These are phyloP conservation scores for Syncerus caffer DNA, from an alignment of 2,797 vertebrate species.

Conservation along the genomic window DNA sequence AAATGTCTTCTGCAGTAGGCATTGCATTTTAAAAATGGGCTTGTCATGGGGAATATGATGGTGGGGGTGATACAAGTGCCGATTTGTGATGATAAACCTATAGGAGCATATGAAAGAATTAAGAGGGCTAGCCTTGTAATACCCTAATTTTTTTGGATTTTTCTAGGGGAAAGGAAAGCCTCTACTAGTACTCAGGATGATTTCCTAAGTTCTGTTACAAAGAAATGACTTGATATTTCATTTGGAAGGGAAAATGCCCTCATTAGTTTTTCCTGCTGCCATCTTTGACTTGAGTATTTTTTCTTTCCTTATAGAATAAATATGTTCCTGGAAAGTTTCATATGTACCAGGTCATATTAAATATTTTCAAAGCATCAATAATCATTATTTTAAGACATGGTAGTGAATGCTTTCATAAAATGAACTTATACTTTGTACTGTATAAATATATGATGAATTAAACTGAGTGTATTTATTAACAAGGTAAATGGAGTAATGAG, in stretches of 20 bases:
- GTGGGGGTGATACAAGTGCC: not conserved
- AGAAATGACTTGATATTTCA: not conserved
- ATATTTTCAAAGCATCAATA: slow-evolving; percentile 20
- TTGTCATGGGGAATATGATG: not conserved
- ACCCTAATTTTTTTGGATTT: not conserved
- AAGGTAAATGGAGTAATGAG: not conserved
- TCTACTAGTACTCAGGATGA: not conserved
- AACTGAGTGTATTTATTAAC: slow-evolving; percentile 19
- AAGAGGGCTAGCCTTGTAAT: not conserved
- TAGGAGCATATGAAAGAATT: not conserved
- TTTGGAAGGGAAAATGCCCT: not conserved
- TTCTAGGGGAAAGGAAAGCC: slow-evolving; percentile 29
- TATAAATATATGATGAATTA: slow-evolving; percentile 10
- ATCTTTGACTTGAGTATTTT: slow-evolving; percentile 24
- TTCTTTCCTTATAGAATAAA: slow-evolving; percentile 14
- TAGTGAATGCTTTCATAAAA: slow-evolving; percentile 19
- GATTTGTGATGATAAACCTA: not conserved
- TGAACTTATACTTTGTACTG: not conserved
- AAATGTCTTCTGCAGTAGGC: not conserved
- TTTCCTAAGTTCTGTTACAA: not conserved
- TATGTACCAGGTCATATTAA: not conserved
- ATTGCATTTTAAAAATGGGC: not conserved
- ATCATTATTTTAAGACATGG: not conserved
- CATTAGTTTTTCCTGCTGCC: not conserved
- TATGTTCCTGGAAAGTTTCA: not conserved